These are phyloP conservation scores for Anorthoa munda DNA, from an alignment of 2,888 invertebrate species.

Conservation along the genomic window DNA sequence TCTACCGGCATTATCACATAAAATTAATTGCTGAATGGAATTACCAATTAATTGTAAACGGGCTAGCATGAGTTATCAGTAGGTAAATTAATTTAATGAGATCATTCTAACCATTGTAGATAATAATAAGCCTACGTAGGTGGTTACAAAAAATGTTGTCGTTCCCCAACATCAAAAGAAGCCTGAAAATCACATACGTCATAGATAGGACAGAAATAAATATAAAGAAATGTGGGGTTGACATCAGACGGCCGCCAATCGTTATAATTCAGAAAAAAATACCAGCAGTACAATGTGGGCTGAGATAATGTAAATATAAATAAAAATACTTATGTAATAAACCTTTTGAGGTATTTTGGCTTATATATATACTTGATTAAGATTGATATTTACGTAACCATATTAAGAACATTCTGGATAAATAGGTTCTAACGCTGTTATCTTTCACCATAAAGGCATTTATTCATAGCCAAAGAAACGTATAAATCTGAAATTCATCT, in stretches of 20 bases:
- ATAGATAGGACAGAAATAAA: conserved; percentile 51
- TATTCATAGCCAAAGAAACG: background rate
- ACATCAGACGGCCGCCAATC: conserved; percentile 37
- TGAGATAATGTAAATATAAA: conserved; percentile 13
- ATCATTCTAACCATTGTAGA: conserved; percentile 1
- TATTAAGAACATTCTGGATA: background rate
- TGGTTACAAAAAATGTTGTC: conserved; percentile 2
- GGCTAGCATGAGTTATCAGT: background rate
- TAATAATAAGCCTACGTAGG: background rate
- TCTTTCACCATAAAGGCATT: background rate
- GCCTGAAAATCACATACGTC: conserved; percentile 35
- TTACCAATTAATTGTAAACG: background rate
- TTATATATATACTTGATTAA: conserved; percentile 26
- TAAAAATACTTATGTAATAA: conserved; percentile 27
- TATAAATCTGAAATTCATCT: background rate
- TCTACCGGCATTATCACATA: conserved; percentile 2
- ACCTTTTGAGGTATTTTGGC: conserved; percentile 27
- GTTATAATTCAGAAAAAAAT: conserved; percentile 29
- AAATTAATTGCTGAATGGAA: conserved; percentile 12
- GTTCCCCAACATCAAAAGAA: conserved; percentile 24
- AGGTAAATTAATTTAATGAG: background rate
- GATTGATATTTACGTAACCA: conserved; percentile 30
- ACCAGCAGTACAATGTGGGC: background rate
- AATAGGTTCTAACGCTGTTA: background rate
- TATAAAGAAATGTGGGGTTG: conserved; percentile 39